Evolutionary conservation across 2,888 invertebrate species (phyloP).

Genomic region (Gastrophysa polygoni): DNA sequence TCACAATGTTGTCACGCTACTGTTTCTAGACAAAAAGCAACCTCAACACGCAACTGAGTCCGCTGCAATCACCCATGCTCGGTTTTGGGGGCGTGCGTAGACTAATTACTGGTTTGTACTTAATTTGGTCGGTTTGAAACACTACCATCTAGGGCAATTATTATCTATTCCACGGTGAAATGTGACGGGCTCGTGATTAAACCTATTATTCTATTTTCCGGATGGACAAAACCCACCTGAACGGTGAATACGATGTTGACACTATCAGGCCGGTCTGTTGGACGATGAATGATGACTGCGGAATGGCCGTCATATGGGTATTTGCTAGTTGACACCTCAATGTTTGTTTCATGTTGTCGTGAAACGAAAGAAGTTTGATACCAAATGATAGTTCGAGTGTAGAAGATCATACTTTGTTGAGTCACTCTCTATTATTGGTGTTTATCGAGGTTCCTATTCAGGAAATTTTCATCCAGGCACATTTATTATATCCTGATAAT

Average conservation of each 20-base stretch:
- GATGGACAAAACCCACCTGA: slow-evolving; percentile 12
- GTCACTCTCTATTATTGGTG: too few relatives aligned
- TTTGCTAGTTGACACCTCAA: too few relatives aligned
- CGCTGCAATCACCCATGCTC: slow-evolving; percentile 27
- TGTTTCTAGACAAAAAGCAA: slow-evolving; percentile 22
- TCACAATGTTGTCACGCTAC: not conserved
- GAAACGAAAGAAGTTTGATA: too few relatives aligned
- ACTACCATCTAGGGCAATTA: slow-evolving; percentile 15
- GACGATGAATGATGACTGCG: not conserved
- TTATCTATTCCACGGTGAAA: slow-evolving; percentile 23
- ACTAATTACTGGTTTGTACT: slow-evolving; percentile 30
- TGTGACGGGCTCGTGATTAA: slow-evolving; percentile 20
- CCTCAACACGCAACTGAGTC: slow-evolving; percentile 31
- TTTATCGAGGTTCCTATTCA: too few relatives aligned
- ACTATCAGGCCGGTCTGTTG: slow-evolving; percentile 6
- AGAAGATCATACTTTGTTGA: too few relatives aligned
- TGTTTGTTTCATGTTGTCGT: too few relatives aligned
- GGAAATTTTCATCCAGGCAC: too few relatives aligned
- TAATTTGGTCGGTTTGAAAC: slow-evolving; percentile 22
- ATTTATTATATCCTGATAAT: too few relatives aligned
- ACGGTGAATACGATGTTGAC: slow-evolving; percentile 16
- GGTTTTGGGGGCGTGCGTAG: slow-evolving; percentile 32
- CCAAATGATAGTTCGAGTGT: too few relatives aligned
- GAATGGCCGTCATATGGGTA: too few relatives aligned
- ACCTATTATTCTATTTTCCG: slow-evolving; percentile 23